A percentile compares a stretch with the other conserved stretches of the same genome.
Conservation (phyloP, 2,797 vertebrate species). For the Mareca penelope region DNA sequence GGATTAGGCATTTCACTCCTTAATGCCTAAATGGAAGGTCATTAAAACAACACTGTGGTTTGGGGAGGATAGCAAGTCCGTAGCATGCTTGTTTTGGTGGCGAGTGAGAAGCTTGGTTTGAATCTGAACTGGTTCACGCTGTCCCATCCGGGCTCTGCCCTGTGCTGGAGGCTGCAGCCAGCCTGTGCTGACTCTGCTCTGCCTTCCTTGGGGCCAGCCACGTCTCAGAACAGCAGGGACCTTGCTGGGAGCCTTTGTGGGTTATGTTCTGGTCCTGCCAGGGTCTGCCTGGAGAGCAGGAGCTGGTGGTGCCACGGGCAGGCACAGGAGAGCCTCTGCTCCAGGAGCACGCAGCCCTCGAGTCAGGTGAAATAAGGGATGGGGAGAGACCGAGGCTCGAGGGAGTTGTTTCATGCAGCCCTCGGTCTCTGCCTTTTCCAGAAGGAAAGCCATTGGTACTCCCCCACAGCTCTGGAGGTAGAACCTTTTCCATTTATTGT, state of each 20-base stretch:
- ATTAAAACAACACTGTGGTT: conserved; percentile 57
- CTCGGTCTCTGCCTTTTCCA: neutral
- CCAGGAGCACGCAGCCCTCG: accelerated
- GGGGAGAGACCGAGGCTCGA: neutral
- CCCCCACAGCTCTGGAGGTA: neutral
- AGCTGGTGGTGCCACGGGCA: neutral
- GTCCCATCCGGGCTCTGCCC: neutral
- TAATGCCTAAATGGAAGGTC: conserved; percentile 54
- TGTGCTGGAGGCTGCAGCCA: neutral
- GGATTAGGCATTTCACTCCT: conserved; percentile 64
- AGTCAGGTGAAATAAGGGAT: neutral
- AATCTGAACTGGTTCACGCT: neutral
- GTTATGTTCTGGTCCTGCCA: neutral
- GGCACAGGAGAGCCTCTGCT: neutral
- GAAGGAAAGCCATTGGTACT: neutral
- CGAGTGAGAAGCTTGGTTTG: neutral
- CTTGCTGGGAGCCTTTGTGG: neutral
- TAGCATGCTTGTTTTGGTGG: conserved; percentile 47
- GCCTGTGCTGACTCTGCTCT: neutral
- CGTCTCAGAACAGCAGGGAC: neutral
- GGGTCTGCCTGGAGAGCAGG: neutral
- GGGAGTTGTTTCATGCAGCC: neutral
- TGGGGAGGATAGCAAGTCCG: conserved; percentile 21
- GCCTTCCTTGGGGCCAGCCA: neutral
- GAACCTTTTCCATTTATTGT: neutral